Base-by-base conservation (phyloP, 1,140 invertebrate genomes). In the Arion vulgaris region DNA sequence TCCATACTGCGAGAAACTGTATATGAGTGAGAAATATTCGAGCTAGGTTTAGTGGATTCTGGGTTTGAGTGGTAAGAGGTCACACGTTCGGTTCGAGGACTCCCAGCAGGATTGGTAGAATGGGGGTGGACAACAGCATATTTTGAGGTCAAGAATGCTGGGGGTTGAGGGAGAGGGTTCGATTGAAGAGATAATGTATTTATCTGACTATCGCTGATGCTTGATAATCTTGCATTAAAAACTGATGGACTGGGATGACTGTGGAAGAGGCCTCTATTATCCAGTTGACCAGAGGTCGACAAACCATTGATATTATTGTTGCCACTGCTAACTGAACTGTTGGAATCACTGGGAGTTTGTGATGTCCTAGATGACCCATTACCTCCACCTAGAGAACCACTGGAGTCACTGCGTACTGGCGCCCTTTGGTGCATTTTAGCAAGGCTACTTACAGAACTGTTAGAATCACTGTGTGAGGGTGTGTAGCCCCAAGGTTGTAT, bases 1-100 rank as follows among this genome's bases (percentile, higher is more conserved):
- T 91, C 90, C 73, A 88, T 85, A 86, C 89, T 90, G 41, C 88
- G 88, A 28, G 90, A 88, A 28, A 75, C 76, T 85, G 83, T 75
- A 45, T 51, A 75, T 1, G 73, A 39, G 32, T 23, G n/a, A 19
- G 38, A 34, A 53, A 49, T 45, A 34, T 49, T 75, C 1, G 73
- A 75, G 28, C 73, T 28, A 75, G 73, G 32, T 23, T 49, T 75
- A 26, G 73, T 23, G 19, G 45, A 75, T 39, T 75, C 73, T n/a
- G 73, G 38, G 23, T n/a, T 49, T 0, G 82, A 71, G 77, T 62
- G 41, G 62, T 80, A 23, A 11, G 83, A 84, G 4, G 84, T 34
- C 73, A 82, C 23, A 68, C 36, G 83, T 39, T 80, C 84, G 45
- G 82, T 77, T 45, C 84, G 84, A 0, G 83, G 86, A 68, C 83